These are phyloP conservation scores for Heliocidaris tuberculata DNA, from an alignment of 35 echinoderm and acorn worm genomes.

Conservation along the genomic window DNA sequence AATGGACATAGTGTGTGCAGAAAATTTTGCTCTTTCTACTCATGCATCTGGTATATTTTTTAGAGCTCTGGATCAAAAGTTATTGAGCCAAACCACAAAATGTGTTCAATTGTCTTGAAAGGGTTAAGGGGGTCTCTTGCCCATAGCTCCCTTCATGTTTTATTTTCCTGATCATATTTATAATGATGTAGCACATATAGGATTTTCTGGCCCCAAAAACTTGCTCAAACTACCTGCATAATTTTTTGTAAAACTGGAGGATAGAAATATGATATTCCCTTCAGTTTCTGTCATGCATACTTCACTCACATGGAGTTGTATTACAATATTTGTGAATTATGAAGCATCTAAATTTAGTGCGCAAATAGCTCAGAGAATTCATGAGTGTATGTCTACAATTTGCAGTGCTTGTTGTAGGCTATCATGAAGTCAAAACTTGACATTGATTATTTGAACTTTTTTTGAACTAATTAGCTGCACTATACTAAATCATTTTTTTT, in stretches of 20 bases:
- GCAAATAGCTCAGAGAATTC: neutral
- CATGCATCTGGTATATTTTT: neutral
- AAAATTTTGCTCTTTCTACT: no score
- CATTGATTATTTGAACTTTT: no score
- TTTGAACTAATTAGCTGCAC: no score
- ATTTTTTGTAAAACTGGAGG: neutral
- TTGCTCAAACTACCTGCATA: neutral
- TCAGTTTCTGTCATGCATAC: neutral
- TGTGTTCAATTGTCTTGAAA: no score
- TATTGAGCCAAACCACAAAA: no score
- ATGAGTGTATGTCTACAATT: no score
- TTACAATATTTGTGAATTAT: neutral
- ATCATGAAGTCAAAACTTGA: no score
- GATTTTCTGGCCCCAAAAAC: neutral
- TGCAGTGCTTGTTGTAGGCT: no score
- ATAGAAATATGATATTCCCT: neutral
- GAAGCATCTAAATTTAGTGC: neutral
- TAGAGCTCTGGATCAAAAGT: no score
- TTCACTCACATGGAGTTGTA: no score
- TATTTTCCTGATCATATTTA: neutral
- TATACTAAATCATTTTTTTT: no score
- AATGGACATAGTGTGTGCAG: no score
- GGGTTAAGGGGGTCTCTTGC: neutral
- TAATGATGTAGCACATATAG: neutral
- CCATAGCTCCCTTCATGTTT: neutral